Evolutionary conservation across 2,797 vertebrate species (phyloP).

Genomic region (Sebastes vulpes): DNA sequence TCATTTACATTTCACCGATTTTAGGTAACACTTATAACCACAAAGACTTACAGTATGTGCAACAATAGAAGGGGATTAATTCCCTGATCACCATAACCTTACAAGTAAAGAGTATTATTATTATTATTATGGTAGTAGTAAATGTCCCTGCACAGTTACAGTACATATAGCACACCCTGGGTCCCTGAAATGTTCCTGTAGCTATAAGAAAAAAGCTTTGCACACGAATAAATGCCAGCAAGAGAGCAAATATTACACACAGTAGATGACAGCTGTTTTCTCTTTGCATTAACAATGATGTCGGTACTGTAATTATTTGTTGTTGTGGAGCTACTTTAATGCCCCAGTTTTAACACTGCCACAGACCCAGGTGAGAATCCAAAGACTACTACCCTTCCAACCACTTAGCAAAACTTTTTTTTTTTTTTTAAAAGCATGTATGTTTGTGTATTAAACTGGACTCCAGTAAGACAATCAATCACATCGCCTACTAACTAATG

Average conservation of each 20-base stretch:
- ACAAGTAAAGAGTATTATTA: background rate
- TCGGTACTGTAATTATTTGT: background rate
- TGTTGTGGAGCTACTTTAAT: background rate
- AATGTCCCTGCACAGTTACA: background rate
- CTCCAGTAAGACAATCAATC: no score
- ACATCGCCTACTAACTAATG: no score
- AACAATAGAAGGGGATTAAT: background rate
- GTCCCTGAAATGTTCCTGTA: background rate
- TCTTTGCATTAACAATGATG: background rate
- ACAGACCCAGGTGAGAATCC: background rate
- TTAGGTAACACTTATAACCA: background rate
- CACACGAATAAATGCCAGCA: background rate
- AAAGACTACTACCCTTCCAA: background rate
- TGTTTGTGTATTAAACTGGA: no score
- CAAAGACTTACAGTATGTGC: background rate
- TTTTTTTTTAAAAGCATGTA: no score
- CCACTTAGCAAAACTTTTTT: no score
- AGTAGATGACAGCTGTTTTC: background rate
- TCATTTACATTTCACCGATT: conserved; percentile 14
- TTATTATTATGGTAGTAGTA: background rate
- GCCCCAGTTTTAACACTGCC: background rate
- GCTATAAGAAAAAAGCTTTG: background rate
- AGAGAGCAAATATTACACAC: background rate
- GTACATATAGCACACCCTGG: background rate
- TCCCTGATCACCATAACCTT: background rate